Evolutionary conservation across 2,113 vertebrate genomes (phyloP), one percentile per base, ranked within the genome.

Genomic region (Bos indicus): DNA sequence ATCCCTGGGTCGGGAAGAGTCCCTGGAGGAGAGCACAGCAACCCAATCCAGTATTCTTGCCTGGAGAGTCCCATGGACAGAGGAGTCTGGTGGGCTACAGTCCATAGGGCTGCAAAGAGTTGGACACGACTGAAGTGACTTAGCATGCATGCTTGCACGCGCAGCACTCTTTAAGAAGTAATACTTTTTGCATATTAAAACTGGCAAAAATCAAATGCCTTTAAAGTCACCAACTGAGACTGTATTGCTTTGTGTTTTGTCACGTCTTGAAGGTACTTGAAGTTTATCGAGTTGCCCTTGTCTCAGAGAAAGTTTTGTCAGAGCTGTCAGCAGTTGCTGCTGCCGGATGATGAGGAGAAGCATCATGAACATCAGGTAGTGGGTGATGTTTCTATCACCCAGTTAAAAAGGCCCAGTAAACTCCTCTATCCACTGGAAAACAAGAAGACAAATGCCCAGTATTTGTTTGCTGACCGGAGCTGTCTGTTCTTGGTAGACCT

Each of bases 381-480:
- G 26, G 96, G 94, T 57, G 92, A 94, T 15, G 52, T 99, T 94
- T 99, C 99, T 0, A n/a, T 97, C 16, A 81, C 98, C 2, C 99
- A 99, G 96, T 96, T 99, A 94, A 97, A 96, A 95, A 99, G 98
- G 90, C 99, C 99, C 87, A 99, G 99, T 95, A 97, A 98, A 36
- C 98, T 99, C 96, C 98, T 99, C 10, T 97, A 98, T 71, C 99
- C 99, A 0, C 83, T 99, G 98, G 99, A 99, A 94, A 99, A 99
- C 98, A 99, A 99, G 98, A 99, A 99, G 98, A 99, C 99, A 94
- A 99, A 99, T 16, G 99, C 99, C 5, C 99, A 99, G 97, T 99
- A 99, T 98, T 98, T 99, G 97, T 99, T 99, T 98, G 98, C 99
- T 1, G 99, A 99, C 26, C 99, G 99, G 98, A 99, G 99, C 98